Base-by-base conservation (phyloP, 2,888 invertebrate genomes). In the Tortrix viridana region DNA sequence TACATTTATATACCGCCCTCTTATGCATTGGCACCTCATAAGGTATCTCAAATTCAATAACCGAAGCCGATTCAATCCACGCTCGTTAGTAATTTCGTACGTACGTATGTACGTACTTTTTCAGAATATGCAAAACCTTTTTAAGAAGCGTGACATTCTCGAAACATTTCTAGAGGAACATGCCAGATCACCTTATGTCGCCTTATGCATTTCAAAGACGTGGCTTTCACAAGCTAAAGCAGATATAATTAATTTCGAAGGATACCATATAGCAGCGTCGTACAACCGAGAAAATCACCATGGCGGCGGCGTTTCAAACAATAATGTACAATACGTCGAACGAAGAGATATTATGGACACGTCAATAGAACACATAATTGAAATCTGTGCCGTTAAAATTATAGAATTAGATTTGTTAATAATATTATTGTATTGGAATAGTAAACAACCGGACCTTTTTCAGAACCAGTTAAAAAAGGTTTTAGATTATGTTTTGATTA, bases 191-290 rank as follows among this genome's bases (percentile, higher is more conserved):
- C 46, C 9, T 2, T 20, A 20, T 46, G 20, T 14, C 1, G 46
- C 46, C 3, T 20, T 46, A 3, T 46, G 46, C 4, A 19, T 46
- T 2, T 46, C 46, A 3, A 20, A 46, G 9, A 46, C 46, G 1
- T 46, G 46, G 46, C 46, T 46, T 22, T 12, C 46, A 18, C 7
- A 46, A 46, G 46, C 19, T 18, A 46, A 46, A 46, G 46, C 46
- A 6, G 20, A 46, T 9, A n/a, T 46, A 20, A 14, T 46, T 14
- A 2, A 14, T 7, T 12, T 46, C 4, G 18, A 46, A 20, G 20
- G 18, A 2, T 20, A 46, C 46, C 46, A 46, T 14, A 1, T 46
- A 46, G 46, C 46, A 5, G 46, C 46, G 7, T 46, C 46, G 1
- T 46, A 18, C 20, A 5, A 20, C 14, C 46, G 46, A 3, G 46